Evolutionary conservation across 1,140 invertebrate genomes (phyloP).

Genomic region (Cecropterus lyciades): DNA sequence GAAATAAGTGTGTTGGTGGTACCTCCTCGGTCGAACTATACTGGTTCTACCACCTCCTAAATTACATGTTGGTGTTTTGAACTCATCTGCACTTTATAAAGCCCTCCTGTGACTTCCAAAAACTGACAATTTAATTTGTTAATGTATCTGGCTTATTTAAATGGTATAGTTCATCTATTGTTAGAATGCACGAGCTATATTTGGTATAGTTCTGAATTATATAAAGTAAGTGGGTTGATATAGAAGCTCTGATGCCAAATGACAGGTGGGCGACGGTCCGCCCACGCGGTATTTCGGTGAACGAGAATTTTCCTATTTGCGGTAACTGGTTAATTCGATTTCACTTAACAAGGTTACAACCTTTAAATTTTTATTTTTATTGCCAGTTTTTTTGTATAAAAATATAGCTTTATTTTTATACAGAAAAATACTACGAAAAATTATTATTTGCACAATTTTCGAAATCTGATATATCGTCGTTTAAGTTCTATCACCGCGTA

Average conservation of each 20-base stretch:
- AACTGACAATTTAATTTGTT: no score
- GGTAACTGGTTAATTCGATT: slow-evolving; percentile 7
- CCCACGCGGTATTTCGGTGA: slow-evolving; percentile 15
- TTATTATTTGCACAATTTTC: not conserved
- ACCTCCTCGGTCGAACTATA: no score
- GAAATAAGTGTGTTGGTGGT: no score
- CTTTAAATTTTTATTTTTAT: slow-evolving; percentile 4
- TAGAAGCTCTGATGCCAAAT: slow-evolving; percentile 8
- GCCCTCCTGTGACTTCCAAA: no score
- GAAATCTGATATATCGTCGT: no score
- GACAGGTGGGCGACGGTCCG: slow-evolving; percentile 10
- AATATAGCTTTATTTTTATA: no score
- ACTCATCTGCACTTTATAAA: no score
- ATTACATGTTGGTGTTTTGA: no score
- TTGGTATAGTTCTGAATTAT: not conserved
- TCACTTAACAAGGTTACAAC: not conserved
- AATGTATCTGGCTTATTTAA: no score
- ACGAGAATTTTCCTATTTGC: slow-evolving; percentile 27
- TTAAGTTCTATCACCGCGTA: no score
- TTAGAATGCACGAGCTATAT: not conserved
- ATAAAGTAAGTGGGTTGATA: slow-evolving; percentile 8
- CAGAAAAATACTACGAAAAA: not conserved
- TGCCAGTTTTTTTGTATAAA: no score
- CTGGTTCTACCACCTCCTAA: no score
- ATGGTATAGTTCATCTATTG: not conserved